These are phyloP conservation scores for Melanotaenia duboulayi DNA, from an alignment of 2,113 vertebrate species.

Conservation along the genomic window DNA sequence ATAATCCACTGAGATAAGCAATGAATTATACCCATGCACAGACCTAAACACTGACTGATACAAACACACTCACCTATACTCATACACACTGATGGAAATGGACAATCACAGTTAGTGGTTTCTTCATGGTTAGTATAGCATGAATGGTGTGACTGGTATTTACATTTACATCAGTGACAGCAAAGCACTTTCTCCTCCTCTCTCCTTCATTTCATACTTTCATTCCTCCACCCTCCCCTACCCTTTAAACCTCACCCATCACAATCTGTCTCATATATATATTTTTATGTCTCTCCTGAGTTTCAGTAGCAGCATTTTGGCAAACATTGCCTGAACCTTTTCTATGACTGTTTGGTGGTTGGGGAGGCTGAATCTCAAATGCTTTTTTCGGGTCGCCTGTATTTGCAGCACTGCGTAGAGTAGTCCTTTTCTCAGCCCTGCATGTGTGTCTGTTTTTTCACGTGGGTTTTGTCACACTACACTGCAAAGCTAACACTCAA, in stretches of 20 bases:
- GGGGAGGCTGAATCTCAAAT: conserved; percentile 46
- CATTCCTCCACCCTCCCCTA: conserved; percentile 8
- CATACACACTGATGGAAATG: not conserved
- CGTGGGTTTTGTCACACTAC: conserved; percentile 17
- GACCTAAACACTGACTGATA: conserved; percentile 2
- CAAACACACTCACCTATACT: not conserved
- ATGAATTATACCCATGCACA: conserved; percentile 43
- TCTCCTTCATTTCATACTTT: conserved; percentile 52
- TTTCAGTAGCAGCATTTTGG: conserved; percentile 45
- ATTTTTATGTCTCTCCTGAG: conserved; percentile 25
- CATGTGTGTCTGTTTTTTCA: conserved; percentile 13
- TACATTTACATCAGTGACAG: conserved; percentile 62
- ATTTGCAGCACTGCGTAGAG: not conserved
- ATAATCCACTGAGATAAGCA: conserved; percentile 61
- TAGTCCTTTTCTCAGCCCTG: conserved; percentile 17
- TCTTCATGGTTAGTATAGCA: conserved; percentile 28
- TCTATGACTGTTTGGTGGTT: conserved; percentile 25
- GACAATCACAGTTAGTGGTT: conserved; percentile 16
- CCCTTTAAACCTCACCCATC: conserved; percentile 22
- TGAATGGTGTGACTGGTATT: conserved; percentile 44
- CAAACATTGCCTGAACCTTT: conserved; percentile 7
- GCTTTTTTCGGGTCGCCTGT: conserved; percentile 43
- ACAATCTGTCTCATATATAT: conserved; percentile 40
- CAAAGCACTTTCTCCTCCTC: conserved; percentile 42
- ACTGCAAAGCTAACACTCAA: not conserved